Conservation (phyloP, 2,113 vertebrate species). For the Dicaeum eximium region DNA sequence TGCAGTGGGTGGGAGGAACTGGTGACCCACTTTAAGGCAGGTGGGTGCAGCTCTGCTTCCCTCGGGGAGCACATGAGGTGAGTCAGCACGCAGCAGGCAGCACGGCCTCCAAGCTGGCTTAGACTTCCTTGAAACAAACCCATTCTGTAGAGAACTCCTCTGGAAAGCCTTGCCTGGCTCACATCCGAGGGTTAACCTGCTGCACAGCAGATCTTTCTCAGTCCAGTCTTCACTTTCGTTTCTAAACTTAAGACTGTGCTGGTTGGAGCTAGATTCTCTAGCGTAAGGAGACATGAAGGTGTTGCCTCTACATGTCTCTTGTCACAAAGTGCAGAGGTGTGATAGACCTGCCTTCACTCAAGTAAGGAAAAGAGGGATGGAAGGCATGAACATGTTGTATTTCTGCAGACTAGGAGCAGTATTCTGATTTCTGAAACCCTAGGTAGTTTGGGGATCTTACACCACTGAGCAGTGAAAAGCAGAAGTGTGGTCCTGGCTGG, state of each 20-base stretch:
- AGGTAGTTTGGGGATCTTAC: accelerated
- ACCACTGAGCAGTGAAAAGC: neutral
- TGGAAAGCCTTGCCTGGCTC: neutral
- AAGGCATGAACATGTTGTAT: neutral
- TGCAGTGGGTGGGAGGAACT: neutral
- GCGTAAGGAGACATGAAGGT: neutral
- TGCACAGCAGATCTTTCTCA: neutral
- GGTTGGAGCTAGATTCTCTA: neutral
- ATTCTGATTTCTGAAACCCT: neutral
- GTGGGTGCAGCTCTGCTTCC: neutral
- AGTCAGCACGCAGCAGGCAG: neutral
- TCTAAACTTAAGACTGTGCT: neutral
- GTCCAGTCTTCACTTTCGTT: neutral
- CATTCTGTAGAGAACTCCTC: neutral
- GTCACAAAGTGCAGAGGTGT: neutral
- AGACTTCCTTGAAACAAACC: accelerated
- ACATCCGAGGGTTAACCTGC: neutral
- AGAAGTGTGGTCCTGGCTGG: neutral
- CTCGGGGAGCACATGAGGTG: neutral
- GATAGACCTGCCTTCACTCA: neutral
- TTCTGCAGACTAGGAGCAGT: neutral
- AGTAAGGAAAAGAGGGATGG: neutral
- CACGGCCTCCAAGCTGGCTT: neutral
- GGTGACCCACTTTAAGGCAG: neutral
- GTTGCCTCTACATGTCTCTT: neutral